Evolutionary conservation across 1,140 invertebrate genomes (phyloP).

Genomic region (Akabosia matsudoensis): DNA sequence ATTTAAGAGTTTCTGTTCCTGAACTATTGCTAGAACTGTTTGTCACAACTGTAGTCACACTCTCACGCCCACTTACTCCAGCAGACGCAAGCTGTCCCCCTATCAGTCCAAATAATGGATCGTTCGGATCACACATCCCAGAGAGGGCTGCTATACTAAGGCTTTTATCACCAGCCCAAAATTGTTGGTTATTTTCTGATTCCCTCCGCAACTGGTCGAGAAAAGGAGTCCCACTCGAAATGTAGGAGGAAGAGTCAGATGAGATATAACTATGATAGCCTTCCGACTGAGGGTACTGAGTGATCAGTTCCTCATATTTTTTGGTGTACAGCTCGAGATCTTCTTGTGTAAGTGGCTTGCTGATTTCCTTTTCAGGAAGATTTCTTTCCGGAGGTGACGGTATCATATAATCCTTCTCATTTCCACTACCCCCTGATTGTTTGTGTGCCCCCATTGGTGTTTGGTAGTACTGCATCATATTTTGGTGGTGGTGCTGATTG

Average conservation of each 20-base stretch:
- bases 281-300: constrained; percentile 73
- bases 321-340: constrained; percentile 69
- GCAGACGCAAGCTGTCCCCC: constrained; percentile 11
- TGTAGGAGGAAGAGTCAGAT: constrained; percentile 67
- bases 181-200: constrained; percentile 44
- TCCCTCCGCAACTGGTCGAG: constrained; percentile 61
- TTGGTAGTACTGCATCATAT: constrained; percentile 10
- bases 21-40: constrained; percentile 58
- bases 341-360: constrained; percentile 61
- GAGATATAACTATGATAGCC: constrained; percentile 78
- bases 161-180: constrained; percentile 43
- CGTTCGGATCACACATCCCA: constrained; percentile 32
- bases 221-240: constrained; percentile 64
- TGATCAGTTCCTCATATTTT: constrained; percentile 58
- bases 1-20: constrained; percentile 73
- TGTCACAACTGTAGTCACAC: constrained; percentile 61
- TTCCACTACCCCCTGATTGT: constrained; percentile 61
- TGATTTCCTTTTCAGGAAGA: constrained; percentile 50
- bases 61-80: constrained; percentile 59
- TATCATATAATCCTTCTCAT: constrained; percentile 67
- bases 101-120: constrained; percentile 32
- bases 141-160: constrained; percentile 32
- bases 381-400: constrained; percentile 73
- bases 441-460: constrained; percentile 57
- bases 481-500: neutral